Conservation (phyloP, 2,888 invertebrate genomes). For the Subacronicta megacephala region DNA sequence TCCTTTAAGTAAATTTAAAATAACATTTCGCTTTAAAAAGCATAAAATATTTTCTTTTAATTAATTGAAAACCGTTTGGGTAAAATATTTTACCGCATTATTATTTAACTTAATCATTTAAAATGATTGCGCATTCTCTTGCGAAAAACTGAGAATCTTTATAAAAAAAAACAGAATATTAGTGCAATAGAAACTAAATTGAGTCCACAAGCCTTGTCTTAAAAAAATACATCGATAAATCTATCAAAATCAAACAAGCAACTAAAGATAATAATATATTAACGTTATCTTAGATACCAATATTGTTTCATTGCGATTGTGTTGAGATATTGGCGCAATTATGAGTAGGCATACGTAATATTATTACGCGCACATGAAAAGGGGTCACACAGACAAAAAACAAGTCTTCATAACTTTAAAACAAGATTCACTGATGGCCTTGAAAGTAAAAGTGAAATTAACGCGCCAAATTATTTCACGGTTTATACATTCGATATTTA, state of each 20-base stretch:
- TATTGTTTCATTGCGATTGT: slow-evolving; percentile 10
- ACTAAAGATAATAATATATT: background rate
- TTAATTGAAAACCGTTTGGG: no score
- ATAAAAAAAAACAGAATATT: no score
- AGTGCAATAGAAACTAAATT: no score
- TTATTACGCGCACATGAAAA: slow-evolving; percentile 20
- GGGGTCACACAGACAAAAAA: slow-evolving; percentile 38
- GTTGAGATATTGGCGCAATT: slow-evolving; percentile 18
- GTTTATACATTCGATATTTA: background rate
- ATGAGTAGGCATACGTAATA: slow-evolving; percentile 28
- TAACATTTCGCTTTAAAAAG: no score
- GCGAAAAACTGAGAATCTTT: no score
- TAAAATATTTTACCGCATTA: no score
- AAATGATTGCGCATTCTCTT: no score
- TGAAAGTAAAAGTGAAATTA: slow-evolving; percentile 30
- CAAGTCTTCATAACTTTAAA: slow-evolving; percentile 18
- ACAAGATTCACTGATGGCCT: slow-evolving; percentile 39
- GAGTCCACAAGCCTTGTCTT: no score
- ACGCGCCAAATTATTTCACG: slow-evolving; percentile 20
- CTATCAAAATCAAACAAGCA: slow-evolving; percentile 20
- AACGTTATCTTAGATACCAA: slow-evolving; percentile 13
- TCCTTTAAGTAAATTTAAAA: no score
- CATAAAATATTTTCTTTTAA: no score
- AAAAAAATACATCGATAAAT: slow-evolving; percentile 15
- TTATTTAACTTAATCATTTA: no score